phyloP scores from a whole-genome alignment of 1,140 invertebrate genomes.

The Alviniconcha marisindica region DNA sequence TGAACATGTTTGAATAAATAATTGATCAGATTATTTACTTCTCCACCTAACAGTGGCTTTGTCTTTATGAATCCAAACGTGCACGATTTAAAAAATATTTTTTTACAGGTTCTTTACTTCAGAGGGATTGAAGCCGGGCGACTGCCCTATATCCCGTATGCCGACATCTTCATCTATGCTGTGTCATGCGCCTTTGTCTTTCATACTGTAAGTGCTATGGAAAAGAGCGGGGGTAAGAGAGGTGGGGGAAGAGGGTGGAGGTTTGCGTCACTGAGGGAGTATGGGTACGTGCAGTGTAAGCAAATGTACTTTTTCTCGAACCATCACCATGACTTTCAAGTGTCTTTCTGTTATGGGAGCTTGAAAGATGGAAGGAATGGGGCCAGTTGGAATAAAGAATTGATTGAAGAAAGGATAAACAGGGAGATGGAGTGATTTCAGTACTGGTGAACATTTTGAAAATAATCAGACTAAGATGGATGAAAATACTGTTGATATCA shows the following conservation, averaged over 20 bases:
- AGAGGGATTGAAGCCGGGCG: slow-evolving; percentile 67
- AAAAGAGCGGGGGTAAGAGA: not conserved
- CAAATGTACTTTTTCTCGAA: not conserved
- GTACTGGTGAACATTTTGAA: too few species aligned
- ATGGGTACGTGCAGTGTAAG: not conserved
- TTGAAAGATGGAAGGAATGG: too few species aligned
- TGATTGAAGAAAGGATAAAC: too few species aligned
- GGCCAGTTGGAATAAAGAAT: too few species aligned
- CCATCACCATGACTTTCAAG: not conserved
- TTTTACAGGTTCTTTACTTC: slow-evolving; percentile 72
- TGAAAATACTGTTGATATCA: too few species aligned
- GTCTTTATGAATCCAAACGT: too few species aligned
- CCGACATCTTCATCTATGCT: slow-evolving; percentile 82
- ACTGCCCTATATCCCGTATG: slow-evolving; percentile 69
- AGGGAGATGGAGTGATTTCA: too few species aligned
- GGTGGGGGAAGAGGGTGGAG: not conserved
- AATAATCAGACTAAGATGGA: too few species aligned
- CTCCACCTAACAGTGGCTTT: too few species aligned
- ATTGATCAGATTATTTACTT: too few species aligned
- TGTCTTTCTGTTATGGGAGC: too few species aligned
- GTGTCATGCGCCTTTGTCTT: slow-evolving; percentile 88
- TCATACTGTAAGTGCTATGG: slow-evolving; percentile 79
- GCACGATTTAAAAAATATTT: not conserved
- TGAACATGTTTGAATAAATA: too few species aligned
- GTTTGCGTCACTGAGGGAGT: not conserved